Percentiles rank a stretch among this genome's conserved stretches.
Conservation (phyloP, 2,797 vertebrate genomes). For the Halcyon smyrnensis region DNA sequence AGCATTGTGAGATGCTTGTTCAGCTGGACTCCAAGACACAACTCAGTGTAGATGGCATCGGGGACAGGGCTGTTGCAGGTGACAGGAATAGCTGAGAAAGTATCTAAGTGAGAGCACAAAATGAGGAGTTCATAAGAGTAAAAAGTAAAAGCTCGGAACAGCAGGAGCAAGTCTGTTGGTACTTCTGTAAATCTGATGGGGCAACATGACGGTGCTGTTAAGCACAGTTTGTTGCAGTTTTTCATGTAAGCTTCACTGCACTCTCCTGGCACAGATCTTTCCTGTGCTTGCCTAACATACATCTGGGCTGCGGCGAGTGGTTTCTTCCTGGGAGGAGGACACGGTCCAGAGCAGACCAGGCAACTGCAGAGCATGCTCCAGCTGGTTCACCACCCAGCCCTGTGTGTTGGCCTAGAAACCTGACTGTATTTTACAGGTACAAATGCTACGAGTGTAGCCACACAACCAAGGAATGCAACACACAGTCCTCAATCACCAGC, state of each 20-base stretch:
- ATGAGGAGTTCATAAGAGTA: neutral
- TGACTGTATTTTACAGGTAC: neutral
- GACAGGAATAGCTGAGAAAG: neutral
- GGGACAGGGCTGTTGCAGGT: neutral
- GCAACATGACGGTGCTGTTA: neutral
- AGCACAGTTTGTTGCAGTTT: neutral
- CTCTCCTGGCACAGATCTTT: neutral
- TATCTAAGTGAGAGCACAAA: neutral
- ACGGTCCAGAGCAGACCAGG: rapidly evolving
- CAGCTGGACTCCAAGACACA: neutral
- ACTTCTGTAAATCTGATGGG: neutral
- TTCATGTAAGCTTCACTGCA: neutral
- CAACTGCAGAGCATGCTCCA: rapidly evolving
- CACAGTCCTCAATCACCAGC: rapidly evolving
- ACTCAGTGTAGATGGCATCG: neutral
- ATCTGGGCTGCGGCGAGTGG: neutral
- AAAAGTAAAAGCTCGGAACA: neutral
- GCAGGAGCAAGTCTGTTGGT: neutral
- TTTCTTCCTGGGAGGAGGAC: neutral
- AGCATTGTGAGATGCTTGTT: neutral
- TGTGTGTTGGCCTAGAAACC: neutral
- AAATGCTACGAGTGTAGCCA: rapidly evolving
- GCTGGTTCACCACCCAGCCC: neutral
- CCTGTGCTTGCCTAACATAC: neutral
- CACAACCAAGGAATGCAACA: neutral